phyloP scores from a whole-genome alignment of 2,113 vertebrate species.

The Neolamprologus devosi region DNA sequence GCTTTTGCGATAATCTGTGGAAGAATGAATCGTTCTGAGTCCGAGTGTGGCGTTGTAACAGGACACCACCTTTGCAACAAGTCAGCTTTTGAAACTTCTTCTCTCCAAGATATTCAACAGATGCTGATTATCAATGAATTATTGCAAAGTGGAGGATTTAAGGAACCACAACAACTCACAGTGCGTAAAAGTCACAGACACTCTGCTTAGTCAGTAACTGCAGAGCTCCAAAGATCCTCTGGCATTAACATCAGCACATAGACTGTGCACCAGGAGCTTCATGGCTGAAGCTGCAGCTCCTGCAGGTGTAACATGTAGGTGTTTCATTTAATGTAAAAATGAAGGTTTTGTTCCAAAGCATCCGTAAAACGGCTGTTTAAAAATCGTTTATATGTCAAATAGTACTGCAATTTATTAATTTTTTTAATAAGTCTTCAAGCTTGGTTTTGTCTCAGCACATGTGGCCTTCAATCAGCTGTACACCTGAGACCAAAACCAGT shows the following conservation, averaged over 20 bases:
- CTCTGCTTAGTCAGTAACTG: not conserved
- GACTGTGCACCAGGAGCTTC: not conserved
- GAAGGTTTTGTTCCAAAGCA: not conserved
- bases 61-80: not conserved
- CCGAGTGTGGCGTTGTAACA: not conserved
- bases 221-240: not conserved
- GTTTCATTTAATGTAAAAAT: not conserved
- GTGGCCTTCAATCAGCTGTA: not conserved
- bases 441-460: not conserved
- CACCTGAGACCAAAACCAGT: not conserved
- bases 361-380: rapidly evolving
- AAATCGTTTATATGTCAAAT: not conserved
- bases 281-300: not conserved
- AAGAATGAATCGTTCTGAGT: not conserved
- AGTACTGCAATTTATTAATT: rapidly evolving
- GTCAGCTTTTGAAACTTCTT: not conserved
- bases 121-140: not conserved
- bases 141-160: not conserved
- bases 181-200: not conserved
- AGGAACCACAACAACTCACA: not conserved
- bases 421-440: not conserved
- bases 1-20: not conserved
- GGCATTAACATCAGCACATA: not conserved
- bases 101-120: not conserved
- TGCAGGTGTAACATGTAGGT: not conserved